phyloP scores from a whole-genome alignment of 2,797 vertebrate genomes.

The Tangara arthus region DNA sequence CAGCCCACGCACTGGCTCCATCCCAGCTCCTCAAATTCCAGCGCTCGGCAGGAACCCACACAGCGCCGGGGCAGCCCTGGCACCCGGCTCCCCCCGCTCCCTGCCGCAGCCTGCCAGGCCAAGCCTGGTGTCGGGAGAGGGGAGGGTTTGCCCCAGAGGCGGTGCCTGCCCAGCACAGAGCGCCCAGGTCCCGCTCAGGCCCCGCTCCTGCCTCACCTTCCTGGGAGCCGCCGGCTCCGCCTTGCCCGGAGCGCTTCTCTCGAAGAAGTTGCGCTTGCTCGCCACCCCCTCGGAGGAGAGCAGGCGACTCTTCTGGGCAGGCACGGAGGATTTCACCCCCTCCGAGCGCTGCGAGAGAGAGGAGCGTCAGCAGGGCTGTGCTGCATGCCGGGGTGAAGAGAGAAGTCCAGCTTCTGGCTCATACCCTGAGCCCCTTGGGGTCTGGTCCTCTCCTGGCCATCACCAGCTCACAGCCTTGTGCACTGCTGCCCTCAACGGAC shows the following conservation, averaged over 20 bases:
- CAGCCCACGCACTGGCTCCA: background rate
- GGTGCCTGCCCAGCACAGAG: background rate
- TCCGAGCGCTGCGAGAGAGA: slow-evolving; percentile 81
- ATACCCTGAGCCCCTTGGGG: accelerated
- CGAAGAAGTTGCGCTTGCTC: slow-evolving; percentile 89
- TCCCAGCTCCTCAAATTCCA: background rate
- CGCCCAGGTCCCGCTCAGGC: accelerated
- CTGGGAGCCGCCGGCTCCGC: slow-evolving; percentile 17
- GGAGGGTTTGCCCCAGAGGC: background rate
- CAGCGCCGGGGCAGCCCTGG: background rate
- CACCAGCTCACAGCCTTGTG: background rate
- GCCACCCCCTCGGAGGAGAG: slow-evolving; percentile 83
- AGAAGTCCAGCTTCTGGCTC: background rate
- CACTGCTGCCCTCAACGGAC: too few species aligned
- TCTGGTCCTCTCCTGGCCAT: background rate
- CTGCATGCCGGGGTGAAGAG: background rate
- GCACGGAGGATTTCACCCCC: slow-evolving; percentile 61
- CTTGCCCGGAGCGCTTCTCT: slow-evolving; percentile 58
- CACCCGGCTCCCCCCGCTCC: background rate
- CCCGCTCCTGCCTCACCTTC: slow-evolving; percentile 74
- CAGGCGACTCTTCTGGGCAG: slow-evolving; percentile 75
- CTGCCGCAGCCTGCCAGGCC: background rate
- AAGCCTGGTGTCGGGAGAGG: accelerated
- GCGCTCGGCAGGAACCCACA: background rate
- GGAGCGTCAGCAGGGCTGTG: accelerated